Conservation (phyloP, 2,888 invertebrate genomes). For the Sinhomidia bicolor region DNA sequence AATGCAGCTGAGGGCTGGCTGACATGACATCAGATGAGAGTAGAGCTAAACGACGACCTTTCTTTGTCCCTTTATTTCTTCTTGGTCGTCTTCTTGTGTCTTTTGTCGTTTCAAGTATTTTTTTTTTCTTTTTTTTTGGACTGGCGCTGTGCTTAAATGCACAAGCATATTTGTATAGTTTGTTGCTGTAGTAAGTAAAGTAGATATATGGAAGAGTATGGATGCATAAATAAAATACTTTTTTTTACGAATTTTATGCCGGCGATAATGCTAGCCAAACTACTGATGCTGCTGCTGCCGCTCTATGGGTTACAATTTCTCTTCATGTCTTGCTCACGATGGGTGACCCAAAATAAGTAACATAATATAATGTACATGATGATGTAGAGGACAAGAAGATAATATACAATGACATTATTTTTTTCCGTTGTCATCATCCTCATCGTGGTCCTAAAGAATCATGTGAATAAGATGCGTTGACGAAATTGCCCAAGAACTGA, state of each 20-base stretch:
- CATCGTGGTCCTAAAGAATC: neutral
- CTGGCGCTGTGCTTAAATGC: constrained; percentile 48
- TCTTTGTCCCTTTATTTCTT: constrained; percentile 8
- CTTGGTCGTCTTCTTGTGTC: constrained; percentile 17
- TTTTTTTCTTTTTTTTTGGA: constrained; percentile 40
- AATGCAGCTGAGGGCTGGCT: constrained; percentile 23
- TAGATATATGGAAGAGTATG: neutral
- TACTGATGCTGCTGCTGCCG: constrained; percentile 17
- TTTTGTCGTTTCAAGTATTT: constrained; percentile 21
- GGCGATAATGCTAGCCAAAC: too few relatives aligned
- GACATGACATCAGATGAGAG: neutral
- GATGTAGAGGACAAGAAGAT: neutral
- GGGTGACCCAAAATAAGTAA: constrained; percentile 59
- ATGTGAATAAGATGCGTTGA: neutral
- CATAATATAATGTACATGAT: neutral
- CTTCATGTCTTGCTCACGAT: constrained; percentile 44
- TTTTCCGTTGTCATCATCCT: constrained; percentile 23
- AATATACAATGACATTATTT: neutral
- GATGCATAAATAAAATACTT: constrained; percentile 25
- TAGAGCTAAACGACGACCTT: too few relatives aligned
- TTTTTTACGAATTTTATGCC: constrained; percentile 40
- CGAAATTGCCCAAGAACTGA: neutral
- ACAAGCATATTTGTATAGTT: neutral
- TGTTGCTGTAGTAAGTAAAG: neutral
- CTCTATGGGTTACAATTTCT: constrained; percentile 27